Conservation (phyloP, 2,113 vertebrate genomes). For the Myanophis thanlyinensis region DNA sequence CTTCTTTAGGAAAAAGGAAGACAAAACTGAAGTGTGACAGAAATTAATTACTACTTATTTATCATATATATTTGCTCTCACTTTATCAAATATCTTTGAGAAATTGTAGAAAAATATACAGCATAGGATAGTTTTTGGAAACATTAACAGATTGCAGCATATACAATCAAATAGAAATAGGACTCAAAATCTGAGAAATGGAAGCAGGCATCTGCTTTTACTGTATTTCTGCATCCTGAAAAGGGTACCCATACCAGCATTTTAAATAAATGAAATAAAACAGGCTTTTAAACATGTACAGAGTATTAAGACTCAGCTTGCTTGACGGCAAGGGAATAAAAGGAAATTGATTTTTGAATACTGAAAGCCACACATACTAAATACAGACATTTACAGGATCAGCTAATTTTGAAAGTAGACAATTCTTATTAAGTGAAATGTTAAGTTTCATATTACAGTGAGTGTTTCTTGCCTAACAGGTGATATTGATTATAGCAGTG, state of each 20-base stretch:
- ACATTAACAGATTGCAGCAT: background rate
- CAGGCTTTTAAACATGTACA: background rate
- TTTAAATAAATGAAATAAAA: background rate
- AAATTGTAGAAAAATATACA: background rate
- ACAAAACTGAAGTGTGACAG: background rate
- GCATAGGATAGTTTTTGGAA: background rate
- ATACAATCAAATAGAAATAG: background rate
- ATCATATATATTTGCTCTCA: background rate
- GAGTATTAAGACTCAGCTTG: background rate
- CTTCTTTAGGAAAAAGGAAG: background rate
- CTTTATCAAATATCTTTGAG: background rate
- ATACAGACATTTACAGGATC: background rate
- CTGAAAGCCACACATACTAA: background rate
- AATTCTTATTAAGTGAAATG: background rate
- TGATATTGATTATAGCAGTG: conserved; percentile 89
- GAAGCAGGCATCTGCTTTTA: background rate
- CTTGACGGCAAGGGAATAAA: background rate
- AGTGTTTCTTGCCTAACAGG: conserved; percentile 65
- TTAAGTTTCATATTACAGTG: background rate
- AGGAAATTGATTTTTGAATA: background rate
- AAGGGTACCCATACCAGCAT: background rate
- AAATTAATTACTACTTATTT: background rate
- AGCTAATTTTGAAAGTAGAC: background rate
- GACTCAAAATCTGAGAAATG: background rate
- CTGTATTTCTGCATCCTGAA: background rate